Evolutionary conservation across 2,113 vertebrate genomes (phyloP).

Genomic region (Rhinoptilus africanus): DNA sequence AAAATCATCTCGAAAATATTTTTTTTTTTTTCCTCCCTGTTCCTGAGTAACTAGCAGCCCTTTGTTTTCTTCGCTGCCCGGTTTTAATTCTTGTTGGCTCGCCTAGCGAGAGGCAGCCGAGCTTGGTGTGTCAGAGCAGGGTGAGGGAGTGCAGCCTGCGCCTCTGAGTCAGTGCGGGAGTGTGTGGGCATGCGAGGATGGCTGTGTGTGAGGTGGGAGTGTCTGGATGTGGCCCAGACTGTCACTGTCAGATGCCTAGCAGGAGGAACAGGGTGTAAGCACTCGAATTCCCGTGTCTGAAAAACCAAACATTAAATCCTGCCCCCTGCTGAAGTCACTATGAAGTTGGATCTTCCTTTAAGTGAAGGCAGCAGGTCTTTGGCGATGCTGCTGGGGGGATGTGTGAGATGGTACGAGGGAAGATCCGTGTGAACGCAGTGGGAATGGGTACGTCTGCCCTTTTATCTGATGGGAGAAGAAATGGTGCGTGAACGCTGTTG

Average conservation of each 20-base stretch:
- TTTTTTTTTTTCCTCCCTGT: background rate
- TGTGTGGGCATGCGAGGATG: background rate
- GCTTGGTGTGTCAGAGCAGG: background rate
- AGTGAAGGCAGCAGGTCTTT: background rate
- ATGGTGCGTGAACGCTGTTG: background rate
- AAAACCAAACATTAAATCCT: background rate
- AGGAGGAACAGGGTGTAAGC: background rate
- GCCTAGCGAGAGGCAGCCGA: background rate
- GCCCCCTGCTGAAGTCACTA: background rate
- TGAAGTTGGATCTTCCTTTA: background rate
- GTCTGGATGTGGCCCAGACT: background rate
- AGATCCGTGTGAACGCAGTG: background rate
- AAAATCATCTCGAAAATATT: background rate
- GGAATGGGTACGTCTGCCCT: background rate
- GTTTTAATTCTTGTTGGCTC: background rate
- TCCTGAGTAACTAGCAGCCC: background rate
- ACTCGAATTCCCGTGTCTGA: rapidly evolving
- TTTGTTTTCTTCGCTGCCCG: background rate
- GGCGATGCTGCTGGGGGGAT: background rate
- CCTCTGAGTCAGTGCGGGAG: background rate
- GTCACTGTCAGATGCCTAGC: background rate
- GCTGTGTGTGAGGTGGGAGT: background rate
- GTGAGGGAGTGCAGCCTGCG: background rate
- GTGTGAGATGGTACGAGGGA: background rate
- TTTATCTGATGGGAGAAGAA: background rate